Percentiles rank a stretch among this genome's conserved stretches.
phyloP scores from a whole-genome alignment of 2,888 invertebrate genomes.

The Oligia fasciuncula region DNA sequence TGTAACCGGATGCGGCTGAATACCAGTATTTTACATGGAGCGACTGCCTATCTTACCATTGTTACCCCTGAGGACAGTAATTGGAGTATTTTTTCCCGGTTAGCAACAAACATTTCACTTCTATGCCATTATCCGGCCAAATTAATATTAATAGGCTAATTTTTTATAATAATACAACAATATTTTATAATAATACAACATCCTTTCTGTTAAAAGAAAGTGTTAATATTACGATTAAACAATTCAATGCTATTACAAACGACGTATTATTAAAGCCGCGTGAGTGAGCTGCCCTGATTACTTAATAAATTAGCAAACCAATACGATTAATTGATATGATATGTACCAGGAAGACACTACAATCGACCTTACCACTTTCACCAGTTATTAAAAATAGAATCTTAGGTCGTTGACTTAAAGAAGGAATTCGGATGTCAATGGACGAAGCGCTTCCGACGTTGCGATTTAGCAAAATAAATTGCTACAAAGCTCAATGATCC shows the following conservation, averaged over 20 bases:
- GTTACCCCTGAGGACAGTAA: not conserved
- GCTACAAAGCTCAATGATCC: conserved; percentile 88
- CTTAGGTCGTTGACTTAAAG: conserved; percentile 53
- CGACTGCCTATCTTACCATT: no score
- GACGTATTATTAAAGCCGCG: conserved; percentile 53
- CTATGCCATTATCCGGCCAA: not conserved
- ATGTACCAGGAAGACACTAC: conserved; percentile 85
- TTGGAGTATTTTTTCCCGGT: not conserved
- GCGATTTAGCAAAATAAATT: conserved; percentile 76
- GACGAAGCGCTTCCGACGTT: conserved; percentile 72
- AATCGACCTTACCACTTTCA: conserved; percentile 78
- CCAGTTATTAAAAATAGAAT: conserved; percentile 56
- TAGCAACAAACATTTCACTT: not conserved
- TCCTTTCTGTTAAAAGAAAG: conserved; percentile 42
- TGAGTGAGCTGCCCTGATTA: conserved; percentile 83
- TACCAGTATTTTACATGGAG: no score
- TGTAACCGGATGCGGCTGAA: no score
- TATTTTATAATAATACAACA: conserved; percentile 5
- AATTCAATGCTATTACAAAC: conserved; percentile 33
- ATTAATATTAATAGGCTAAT: not conserved
- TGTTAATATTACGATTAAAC: conserved; percentile 38
- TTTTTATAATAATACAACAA: not conserved
- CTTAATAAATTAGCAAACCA: conserved; percentile 85
- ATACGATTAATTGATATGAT: conserved; percentile 86
- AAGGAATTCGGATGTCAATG: conserved; percentile 55